These are phyloP conservation scores for Microplitis manilae DNA, from an alignment of 2,888 invertebrate genomes.

Conservation along the genomic window DNA sequence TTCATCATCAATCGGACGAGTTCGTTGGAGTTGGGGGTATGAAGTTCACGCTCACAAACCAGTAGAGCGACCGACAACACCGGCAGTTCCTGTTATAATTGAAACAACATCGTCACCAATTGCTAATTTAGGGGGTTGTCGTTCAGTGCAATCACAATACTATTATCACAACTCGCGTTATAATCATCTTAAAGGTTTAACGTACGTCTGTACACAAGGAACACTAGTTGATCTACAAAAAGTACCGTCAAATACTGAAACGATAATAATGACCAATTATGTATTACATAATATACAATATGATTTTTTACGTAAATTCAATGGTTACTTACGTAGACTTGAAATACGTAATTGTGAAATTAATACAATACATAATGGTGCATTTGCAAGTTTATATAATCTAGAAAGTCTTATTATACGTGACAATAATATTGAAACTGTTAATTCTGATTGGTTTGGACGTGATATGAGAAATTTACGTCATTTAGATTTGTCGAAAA, in stretches of 20 bases:
- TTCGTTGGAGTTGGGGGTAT: slow-evolving; percentile 56
- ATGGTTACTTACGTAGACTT: slow-evolving; percentile 53
- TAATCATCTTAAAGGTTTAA: slow-evolving; percentile 42
- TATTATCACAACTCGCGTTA: slow-evolving; percentile 35
- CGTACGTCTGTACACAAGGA: slow-evolving; percentile 52
- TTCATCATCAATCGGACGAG: slow-evolving; percentile 46
- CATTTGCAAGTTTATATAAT: slow-evolving; percentile 53
- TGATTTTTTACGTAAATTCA: slow-evolving; percentile 55
- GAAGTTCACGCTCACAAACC: slow-evolving; percentile 39
- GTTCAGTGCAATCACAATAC: slow-evolving; percentile 22
- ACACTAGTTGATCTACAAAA: slow-evolving; percentile 51
- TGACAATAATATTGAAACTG: slow-evolving; percentile 54
- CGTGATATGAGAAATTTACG: slow-evolving; percentile 49
- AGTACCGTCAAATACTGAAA: slow-evolving; percentile 50
- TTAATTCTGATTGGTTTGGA: slow-evolving; percentile 49
- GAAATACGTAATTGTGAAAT: slow-evolving; percentile 58
- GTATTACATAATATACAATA: slow-evolving; percentile 50
- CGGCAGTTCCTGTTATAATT: slow-evolving; percentile 27
- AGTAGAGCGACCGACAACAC: slow-evolving; percentile 33
- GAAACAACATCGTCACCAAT: slow-evolving; percentile 33
- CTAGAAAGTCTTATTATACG: slow-evolving; percentile 54
- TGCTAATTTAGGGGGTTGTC: slow-evolving; percentile 27
- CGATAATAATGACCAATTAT: slow-evolving; percentile 55
- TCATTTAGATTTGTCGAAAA: slow-evolving; percentile 55
- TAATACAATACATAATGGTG: slow-evolving; percentile 52